phyloP scores from a whole-genome alignment of 2,888 invertebrate genomes.

The Oligia latruncula region DNA sequence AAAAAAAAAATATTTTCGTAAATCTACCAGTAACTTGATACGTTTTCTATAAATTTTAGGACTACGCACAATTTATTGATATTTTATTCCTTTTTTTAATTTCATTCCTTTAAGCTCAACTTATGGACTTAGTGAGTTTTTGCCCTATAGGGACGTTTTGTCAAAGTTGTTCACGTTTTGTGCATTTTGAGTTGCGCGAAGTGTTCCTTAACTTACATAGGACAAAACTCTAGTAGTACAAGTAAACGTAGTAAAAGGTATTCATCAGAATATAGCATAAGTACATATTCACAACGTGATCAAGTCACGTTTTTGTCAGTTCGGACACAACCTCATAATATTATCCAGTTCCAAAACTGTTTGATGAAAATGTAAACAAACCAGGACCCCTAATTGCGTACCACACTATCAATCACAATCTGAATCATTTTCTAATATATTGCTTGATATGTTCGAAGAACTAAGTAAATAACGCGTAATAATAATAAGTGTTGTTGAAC shows the following conservation, averaged over 20 bases:
- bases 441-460: background rate
- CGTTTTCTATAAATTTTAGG: background rate
- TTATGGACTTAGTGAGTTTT: background rate
- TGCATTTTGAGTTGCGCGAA: background rate
- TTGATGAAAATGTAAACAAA: constrained; percentile 8
- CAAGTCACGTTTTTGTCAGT: background rate
- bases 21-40: background rate
- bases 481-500: background rate
- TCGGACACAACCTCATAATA: constrained; percentile 1
- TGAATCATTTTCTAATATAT: background rate
- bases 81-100: background rate
- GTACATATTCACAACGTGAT: background rate
- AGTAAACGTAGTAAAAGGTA: background rate
- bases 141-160: background rate
- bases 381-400: background rate
- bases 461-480: too few relatives aligned
- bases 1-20: background rate
- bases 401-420: background rate
- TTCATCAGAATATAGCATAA: background rate
- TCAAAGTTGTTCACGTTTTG: background rate
- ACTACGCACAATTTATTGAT: background rate
- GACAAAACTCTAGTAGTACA: background rate
- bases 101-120: background rate
- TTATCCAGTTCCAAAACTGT: constrained; percentile 17
- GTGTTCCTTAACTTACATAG: background rate